phyloP scores from a whole-genome alignment of 2,797 vertebrate species.

The Acipenser ruthenus region DNA sequence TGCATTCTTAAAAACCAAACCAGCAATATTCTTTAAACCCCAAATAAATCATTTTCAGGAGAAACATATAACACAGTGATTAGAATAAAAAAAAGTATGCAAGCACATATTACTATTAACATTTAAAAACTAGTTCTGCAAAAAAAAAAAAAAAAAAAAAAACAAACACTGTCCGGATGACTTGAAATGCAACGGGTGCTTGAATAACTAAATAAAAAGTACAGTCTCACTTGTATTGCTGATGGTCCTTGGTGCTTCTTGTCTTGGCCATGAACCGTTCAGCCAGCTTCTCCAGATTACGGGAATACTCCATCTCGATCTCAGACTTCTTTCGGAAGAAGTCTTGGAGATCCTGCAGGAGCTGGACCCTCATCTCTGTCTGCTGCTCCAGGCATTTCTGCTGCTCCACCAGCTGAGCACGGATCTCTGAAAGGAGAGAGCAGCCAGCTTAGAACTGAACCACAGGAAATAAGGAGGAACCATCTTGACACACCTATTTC shows the following conservation, averaged over 20 bases:
- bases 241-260: slow-evolving; percentile 12
- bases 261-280: slow-evolving; percentile 90
- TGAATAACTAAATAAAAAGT: no score
- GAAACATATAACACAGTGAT: no score
- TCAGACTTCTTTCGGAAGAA: slow-evolving; percentile 98
- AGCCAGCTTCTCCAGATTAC: slow-evolving; percentile 90
- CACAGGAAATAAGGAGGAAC: slow-evolving; percentile 19
- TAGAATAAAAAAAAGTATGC: no score
- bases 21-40: no score
- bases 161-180: no score
- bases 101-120: no score
- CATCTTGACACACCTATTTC: slow-evolving; percentile 3
- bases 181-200: no score
- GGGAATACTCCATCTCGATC: slow-evolving; percentile 96
- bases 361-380: slow-evolving; percentile 93
- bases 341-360: slow-evolving; percentile 94
- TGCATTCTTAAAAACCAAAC: no score
- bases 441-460: slow-evolving; percentile 32
- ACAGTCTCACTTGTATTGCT: slow-evolving; percentile 13
- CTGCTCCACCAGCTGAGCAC: slow-evolving; percentile 91
- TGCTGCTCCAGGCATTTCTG: slow-evolving; percentile 98
- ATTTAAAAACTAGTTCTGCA: no score
- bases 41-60: no score
- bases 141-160: no score
- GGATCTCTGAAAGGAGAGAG: slow-evolving; percentile 66